phyloP scores from a whole-genome alignment of 1,140 invertebrate species.

The Lerema accius region DNA sequence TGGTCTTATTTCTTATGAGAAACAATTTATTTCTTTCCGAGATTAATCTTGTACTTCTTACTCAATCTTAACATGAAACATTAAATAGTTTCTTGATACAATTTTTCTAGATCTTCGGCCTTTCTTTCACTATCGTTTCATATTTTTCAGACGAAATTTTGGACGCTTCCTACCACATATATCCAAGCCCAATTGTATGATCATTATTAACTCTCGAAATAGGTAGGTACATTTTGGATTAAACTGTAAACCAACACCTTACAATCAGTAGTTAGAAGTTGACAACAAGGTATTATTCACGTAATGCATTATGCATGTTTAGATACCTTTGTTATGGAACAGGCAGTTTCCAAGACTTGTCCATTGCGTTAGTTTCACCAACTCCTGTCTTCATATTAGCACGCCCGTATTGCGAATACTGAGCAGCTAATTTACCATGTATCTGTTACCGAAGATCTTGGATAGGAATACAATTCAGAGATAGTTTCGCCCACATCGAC shows the following conservation, averaged over 20 bases:
- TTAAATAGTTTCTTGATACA: not conserved
- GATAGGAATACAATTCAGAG: constrained; percentile 25
- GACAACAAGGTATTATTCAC: constrained; percentile 17
- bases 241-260: constrained; percentile 6
- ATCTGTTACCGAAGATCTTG: constrained; percentile 17
- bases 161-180: too few species aligned
- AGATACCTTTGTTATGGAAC: constrained; percentile 25
- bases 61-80: too few species aligned
- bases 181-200: too few species aligned
- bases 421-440: constrained; percentile 19
- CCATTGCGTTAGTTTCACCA: constrained; percentile 46
- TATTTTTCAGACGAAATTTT: too few species aligned
- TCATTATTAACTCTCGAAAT: too few species aligned
- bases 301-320: constrained; percentile 26
- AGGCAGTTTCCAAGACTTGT: constrained; percentile 57
- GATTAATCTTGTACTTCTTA: too few species aligned
- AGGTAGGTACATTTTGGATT: constrained; percentile 1
- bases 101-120: too few species aligned
- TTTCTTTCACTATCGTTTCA: too few species aligned
- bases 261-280: constrained; percentile 3
- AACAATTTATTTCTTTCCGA: too few species aligned
- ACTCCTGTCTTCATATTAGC: constrained; percentile 1
- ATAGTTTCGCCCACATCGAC: constrained; percentile 44
- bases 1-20: too few species aligned
- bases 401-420: constrained; percentile 25